Conservation (phyloP, 2,888 invertebrate genomes). For the Eupithecia subfuscata region DNA sequence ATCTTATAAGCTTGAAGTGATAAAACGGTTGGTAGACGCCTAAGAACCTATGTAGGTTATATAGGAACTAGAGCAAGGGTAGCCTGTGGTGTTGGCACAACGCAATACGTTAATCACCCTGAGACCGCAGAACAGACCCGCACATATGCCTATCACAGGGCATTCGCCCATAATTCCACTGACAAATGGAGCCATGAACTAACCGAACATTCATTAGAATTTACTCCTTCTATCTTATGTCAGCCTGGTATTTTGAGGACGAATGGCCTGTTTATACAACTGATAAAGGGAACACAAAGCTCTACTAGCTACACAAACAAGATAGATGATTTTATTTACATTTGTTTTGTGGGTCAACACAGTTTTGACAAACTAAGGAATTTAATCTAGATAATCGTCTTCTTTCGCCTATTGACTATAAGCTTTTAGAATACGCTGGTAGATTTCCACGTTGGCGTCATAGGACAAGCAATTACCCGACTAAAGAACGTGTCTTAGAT, state of each 20-base stretch:
- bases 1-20: not conserved
- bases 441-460: no score
- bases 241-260: slow-evolving; percentile 3
- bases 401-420: no score
- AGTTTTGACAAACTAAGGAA: no score
- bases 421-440: no score
- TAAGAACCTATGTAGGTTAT: not conserved
- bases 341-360: no score
- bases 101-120: slow-evolving; percentile 12
- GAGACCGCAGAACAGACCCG: slow-evolving; percentile 2
- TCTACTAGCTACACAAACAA: not conserved
- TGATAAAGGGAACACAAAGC: not conserved
- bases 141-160: slow-evolving; percentile 12
- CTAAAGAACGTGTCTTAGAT: not conserved
- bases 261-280: not conserved
- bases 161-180: slow-evolving; percentile 11
- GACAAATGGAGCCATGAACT: slow-evolving; percentile 9
- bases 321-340: not conserved
- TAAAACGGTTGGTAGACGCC: not conserved
- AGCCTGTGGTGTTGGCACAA: slow-evolving; percentile 11
- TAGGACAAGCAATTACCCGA: not conserved
- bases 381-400: no score
- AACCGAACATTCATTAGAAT: slow-evolving; percentile 9
- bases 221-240: slow-evolving; percentile 7
- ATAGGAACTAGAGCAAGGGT: not conserved